Conservation (phyloP, 2,113 vertebrate genomes). For the Pseudorasbora parva region DNA sequence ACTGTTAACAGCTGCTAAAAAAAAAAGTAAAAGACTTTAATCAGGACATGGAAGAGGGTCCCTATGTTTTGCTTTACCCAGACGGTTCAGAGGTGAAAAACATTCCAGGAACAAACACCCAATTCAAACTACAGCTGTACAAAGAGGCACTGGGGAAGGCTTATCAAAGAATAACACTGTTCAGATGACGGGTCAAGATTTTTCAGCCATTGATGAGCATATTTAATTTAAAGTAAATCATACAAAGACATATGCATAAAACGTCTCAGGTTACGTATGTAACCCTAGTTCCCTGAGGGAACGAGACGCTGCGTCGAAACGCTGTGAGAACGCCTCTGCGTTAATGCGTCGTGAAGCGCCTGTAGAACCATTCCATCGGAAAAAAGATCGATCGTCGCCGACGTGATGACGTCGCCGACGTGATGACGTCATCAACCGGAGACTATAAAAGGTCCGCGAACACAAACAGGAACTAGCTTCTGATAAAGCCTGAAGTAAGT, state of each 20-base stretch:
- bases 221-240: background rate
- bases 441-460: too few species aligned
- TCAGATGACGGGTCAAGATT: slow-evolving; percentile 2
- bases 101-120: slow-evolving; percentile 24
- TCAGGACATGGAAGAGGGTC: background rate
- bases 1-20: background rate
- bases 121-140: slow-evolving; percentile 10
- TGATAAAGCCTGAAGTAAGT: too few species aligned
- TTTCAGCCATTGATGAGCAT: slow-evolving; percentile 3
- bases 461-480: too few species aligned
- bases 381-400: too few species aligned
- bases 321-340: too few species aligned
- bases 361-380: too few species aligned
- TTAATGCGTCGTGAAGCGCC: too few species aligned
- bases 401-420: too few species aligned
- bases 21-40: slow-evolving; percentile 14
- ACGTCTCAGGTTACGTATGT: too few species aligned
- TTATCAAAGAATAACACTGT: slow-evolving; percentile 20
- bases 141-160: slow-evolving; percentile 6
- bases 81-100: slow-evolving; percentile 6
- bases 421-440: too few species aligned
- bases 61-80: background rate
- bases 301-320: too few species aligned
- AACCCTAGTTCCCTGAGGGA: too few species aligned
- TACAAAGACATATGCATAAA: background rate